These are phyloP conservation scores for Ariolimax columbianus DNA, from an alignment of 2,888 invertebrate genomes.

Conservation along the genomic window DNA sequence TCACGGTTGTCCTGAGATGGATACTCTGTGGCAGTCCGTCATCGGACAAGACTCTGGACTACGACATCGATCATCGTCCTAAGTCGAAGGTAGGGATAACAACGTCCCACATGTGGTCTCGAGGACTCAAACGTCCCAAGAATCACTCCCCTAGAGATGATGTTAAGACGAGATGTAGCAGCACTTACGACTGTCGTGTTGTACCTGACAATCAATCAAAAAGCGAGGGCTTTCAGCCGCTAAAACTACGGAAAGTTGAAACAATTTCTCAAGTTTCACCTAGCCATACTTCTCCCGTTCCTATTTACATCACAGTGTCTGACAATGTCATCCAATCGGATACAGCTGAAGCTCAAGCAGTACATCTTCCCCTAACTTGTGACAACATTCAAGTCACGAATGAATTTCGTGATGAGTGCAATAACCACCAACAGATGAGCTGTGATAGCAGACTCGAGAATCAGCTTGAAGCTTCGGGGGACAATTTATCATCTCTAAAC, in stretches of 20 bases:
- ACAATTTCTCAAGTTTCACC: neutral
- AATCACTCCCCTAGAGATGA: neutral
- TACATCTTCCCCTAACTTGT: neutral
- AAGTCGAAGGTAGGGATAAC: neutral
- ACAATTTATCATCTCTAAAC: neutral
- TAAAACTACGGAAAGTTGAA: conserved; percentile 22
- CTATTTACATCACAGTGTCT: neutral
- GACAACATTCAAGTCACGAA: neutral
- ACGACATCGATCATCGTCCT: conserved; percentile 26
- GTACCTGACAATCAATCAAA: neutral
- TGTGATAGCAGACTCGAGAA: neutral
- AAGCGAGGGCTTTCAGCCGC: neutral
- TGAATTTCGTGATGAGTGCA: neutral
- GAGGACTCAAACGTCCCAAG: neutral
- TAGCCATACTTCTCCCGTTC: neutral
- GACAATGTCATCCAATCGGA: neutral
- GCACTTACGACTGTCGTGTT: neutral
- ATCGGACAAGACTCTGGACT: conserved; percentile 42
- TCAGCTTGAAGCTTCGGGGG: neutral
- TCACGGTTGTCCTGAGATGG: conserved; percentile 47
- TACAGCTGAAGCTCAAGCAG: neutral
- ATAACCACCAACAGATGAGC: neutral
- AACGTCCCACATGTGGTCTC: conserved; percentile 1
- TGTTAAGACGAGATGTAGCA: conserved; percentile 17
- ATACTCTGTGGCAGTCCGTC: conserved; percentile 28